phyloP scores from a whole-genome alignment of 2,888 invertebrate genomes.

The Trachelus stipa region DNA sequence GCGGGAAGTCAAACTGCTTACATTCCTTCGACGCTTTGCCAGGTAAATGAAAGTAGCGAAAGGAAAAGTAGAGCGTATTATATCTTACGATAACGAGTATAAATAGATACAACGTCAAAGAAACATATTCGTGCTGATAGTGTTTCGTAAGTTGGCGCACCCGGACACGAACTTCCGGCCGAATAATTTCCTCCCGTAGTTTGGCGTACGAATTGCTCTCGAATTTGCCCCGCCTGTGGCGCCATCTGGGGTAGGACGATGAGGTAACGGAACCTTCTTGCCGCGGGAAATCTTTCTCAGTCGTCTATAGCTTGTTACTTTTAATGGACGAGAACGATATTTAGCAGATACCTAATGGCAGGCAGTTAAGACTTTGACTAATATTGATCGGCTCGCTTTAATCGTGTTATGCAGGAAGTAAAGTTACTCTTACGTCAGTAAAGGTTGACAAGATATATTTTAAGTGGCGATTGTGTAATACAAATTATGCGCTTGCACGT shows the following conservation, averaged over 20 bases:
- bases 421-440: background rate
- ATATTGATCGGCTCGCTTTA: background rate
- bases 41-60: background rate
- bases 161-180: background rate
- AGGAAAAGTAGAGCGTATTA: background rate
- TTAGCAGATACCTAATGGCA: background rate
- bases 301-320: background rate
- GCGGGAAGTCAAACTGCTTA: background rate
- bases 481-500: background rate
- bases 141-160: background rate
- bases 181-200: background rate
- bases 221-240: background rate
- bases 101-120: background rate
- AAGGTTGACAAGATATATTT: background rate
- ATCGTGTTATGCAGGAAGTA: background rate
- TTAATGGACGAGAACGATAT: background rate
- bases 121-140: background rate
- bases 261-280: background rate
- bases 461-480: background rate
- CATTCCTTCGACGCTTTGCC: background rate
- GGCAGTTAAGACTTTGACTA: background rate
- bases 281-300: background rate
- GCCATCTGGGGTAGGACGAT: background rate
- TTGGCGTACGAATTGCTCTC: background rate
- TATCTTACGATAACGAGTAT: background rate